phyloP scores from a whole-genome alignment of 2,888 invertebrate genomes.

The Amiota mariae region DNA sequence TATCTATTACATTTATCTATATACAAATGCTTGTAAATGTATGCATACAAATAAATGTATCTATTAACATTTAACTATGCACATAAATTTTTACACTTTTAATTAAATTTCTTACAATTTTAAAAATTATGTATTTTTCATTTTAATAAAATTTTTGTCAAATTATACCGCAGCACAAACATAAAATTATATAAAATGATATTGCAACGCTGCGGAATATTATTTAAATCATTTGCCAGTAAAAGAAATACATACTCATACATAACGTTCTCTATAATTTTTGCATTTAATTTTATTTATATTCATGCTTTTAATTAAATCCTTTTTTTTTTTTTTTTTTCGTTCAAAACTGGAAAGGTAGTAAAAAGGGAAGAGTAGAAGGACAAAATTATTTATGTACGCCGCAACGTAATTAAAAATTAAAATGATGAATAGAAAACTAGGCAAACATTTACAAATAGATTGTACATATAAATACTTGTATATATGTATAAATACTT shows the following conservation, averaged over 20 bases:
- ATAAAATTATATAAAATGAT: neutral
- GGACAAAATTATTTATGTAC: neutral
- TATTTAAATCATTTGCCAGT: neutral
- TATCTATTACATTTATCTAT: no score
- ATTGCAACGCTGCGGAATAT: neutral
- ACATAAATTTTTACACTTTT: slow-evolving; percentile 10
- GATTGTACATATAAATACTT: neutral
- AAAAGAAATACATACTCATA: no score
- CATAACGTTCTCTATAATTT: neutral
- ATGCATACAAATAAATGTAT: neutral
- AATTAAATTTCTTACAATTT: slow-evolving; percentile 16
- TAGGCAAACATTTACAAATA: slow-evolving; percentile 18
- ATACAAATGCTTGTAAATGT: neutral
- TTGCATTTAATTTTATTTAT: neutral
- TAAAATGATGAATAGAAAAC: slow-evolving; percentile 30
- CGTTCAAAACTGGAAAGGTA: neutral
- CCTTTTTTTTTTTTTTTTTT: neutral
- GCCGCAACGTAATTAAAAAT: slow-evolving; percentile 27
- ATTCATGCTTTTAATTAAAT: neutral
- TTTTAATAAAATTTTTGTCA: no score
- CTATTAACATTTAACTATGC: slow-evolving; percentile 7
- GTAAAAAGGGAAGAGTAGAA: neutral
- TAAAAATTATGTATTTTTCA: no score
- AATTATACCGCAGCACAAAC: neutral
- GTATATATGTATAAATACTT: neutral